Conservation (phyloP, 2,797 vertebrate genomes). For the Vespertilio murinus region DNA sequence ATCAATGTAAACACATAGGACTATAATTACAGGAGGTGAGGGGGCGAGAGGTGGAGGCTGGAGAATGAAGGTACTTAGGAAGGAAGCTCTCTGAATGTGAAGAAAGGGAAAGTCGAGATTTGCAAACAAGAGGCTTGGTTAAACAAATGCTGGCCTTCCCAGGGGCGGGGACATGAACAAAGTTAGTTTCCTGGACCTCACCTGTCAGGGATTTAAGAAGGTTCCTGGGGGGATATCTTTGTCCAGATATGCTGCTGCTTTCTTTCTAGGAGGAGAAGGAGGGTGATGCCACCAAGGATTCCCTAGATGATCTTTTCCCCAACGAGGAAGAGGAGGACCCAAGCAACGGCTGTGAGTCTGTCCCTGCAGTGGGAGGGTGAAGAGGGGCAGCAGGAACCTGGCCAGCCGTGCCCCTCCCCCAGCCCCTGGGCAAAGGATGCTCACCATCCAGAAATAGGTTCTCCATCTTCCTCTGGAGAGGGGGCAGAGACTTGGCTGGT, state of each 20-base stretch:
- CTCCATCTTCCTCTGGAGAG: background rate
- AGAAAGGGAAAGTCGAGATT: background rate
- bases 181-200: background rate
- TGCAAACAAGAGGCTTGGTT: background rate
- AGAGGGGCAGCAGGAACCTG: background rate
- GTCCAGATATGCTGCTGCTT: constrained; percentile 19
- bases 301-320: constrained; percentile 96
- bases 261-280: constrained; percentile 94
- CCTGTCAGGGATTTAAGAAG: background rate
- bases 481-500: background rate
- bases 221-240: background rate
- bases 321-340: constrained; percentile 96
- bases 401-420: background rate
- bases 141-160: background rate
- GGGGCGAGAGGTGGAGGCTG: background rate
- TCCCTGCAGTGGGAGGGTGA: background rate
- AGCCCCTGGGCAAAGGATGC: background rate
- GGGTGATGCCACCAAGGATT: constrained; percentile 92
- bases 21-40: constrained; percentile 61
- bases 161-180: background rate
- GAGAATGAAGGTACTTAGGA: background rate
- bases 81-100: background rate
- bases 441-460: background rate
- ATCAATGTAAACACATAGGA: constrained; percentile 62
- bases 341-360: constrained; percentile 91